phyloP scores from a whole-genome alignment of 2,797 vertebrate genomes.

The Petrocephalus schoutedeni region DNA sequence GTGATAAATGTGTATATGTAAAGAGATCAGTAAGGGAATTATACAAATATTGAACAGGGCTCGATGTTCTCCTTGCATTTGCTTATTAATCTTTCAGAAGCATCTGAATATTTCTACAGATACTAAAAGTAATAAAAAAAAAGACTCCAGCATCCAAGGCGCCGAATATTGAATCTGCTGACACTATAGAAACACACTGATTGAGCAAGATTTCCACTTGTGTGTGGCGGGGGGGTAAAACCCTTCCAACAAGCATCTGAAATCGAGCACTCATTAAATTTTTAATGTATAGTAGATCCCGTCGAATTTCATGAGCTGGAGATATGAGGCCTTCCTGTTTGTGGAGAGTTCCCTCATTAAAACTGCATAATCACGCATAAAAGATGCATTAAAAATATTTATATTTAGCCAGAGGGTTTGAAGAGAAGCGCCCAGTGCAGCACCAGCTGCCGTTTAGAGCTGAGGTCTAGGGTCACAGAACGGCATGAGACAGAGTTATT shows the following conservation, averaged over 20 bases:
- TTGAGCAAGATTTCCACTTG: background rate
- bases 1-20: background rate
- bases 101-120: background rate
- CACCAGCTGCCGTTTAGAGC: background rate
- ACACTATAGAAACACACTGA: background rate
- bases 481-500: background rate
- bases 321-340: conserved; percentile 26
- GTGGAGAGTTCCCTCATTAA: conserved; percentile 34
- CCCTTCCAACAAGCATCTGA: background rate
- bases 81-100: background rate
- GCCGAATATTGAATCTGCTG: background rate
- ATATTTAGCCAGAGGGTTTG: conserved; percentile 29
- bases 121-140: background rate
- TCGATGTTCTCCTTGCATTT: background rate
- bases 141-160: background rate
- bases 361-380: conserved; percentile 38
- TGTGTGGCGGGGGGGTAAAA: background rate
- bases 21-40: background rate
- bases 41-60: conserved; percentile 6
- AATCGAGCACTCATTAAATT: conserved; percentile 31
- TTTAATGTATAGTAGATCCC: conserved; percentile 22
- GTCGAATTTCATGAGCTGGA: conserved; percentile 15
- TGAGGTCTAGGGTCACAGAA: background rate
- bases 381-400: conserved; percentile 30
- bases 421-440: background rate